Base-by-base conservation (phyloP, 2,888 invertebrate genomes). In the Timema cristinae region DNA sequence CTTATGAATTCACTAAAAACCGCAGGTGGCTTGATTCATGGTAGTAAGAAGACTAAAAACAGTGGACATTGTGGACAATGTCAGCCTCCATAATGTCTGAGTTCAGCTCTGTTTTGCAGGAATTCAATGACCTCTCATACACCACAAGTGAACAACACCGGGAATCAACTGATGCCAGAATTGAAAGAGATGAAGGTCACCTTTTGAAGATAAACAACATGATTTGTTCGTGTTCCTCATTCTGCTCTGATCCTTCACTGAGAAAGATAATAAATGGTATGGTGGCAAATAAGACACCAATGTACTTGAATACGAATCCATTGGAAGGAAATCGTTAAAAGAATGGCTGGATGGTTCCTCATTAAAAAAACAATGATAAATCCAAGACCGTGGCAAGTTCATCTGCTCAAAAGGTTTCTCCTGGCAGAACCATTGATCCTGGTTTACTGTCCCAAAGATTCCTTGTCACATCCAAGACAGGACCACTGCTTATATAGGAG, bases 101-200 rank as follows among this genome's bases (percentile, higher is more conserved):
- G 32, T 63, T 11, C 63, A 63, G 16, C 48, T 6, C 11, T 16
- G 63, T 13, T 48, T 47, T 63, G 32, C 63, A 32, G 13, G 63
- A 63, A 32, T 63, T 63, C 48, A 6, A 11, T 10, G 32, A 13
- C 32, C 2, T 11, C 63, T 47, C 63, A 48, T 63, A 16, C 13
- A 63, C 63, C 63, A 63, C 16, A 63, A 63, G 63, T 63, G 63
- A 63, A 63, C 63, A 63, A 32, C 63, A 63, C 63, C 32, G 13
- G 6, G 7, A 63, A 11, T 63, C 0, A 9, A 63, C 32, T 63
- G 32, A 47, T 13, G 32, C 63, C 5, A 63, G 63, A 63, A 15
- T n/a, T n/a, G n/a, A n/a, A n/a, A n/a, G n/a, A n/a, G n/a, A n/a
- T n/a, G n/a, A n/a, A n/a, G n/a, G n/a, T n/a, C n/a, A n/a, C n/a